Base-by-base conservation (phyloP, 2,888 invertebrate genomes). In the Hyposoter didymator region DNA sequence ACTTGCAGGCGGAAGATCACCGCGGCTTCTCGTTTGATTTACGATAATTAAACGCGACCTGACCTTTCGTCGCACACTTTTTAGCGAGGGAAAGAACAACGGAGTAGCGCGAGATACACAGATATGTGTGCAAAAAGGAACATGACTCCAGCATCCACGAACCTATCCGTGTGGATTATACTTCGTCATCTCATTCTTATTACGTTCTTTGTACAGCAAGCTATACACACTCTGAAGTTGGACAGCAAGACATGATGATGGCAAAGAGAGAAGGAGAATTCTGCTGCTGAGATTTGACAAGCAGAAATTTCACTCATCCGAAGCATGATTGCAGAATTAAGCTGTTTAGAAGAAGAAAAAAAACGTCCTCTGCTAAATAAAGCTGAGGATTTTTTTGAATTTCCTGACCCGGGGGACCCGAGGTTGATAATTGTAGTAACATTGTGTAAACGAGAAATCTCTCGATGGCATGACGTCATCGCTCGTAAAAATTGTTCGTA, bases 41-140 rank as follows among this genome's bases (percentile, higher is more conserved):
- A 92, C 91, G 92, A 92, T 92, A 92, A 92, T 92, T 92, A 92
- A 92, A 92, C 91, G 90, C 91, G 92, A 92, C 92, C 92, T 90
- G 92, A 92, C 92, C 92, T 92, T 91, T 92, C 90, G 90, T 90
- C 91, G 89, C 87, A 84, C 81, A 84, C 66, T 67, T 74, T 66
- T 49, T 39, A 35, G 49, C 64, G 28, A 75, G 74, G 39, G 7
- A 78, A 73, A 67, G 64, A 79, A 82, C 70, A 75, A 79, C 66
- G 55, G 70, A 55, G 82, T 43, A 67, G 35, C 14, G 35, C 14
- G 55, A 43, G 52, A 55, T 64, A 10, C 7, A 52, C 14, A 79
- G 62, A 64, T 64, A 72, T 14, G 35, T 19, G 75, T 35, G 19
- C 22, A 55, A 69, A 59, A 19, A 59, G 32, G 47, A n/a, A 70